These are phyloP conservation scores for Octodonta nipae DNA, from an alignment of 2,888 invertebrate species.

Conservation along the genomic window DNA sequence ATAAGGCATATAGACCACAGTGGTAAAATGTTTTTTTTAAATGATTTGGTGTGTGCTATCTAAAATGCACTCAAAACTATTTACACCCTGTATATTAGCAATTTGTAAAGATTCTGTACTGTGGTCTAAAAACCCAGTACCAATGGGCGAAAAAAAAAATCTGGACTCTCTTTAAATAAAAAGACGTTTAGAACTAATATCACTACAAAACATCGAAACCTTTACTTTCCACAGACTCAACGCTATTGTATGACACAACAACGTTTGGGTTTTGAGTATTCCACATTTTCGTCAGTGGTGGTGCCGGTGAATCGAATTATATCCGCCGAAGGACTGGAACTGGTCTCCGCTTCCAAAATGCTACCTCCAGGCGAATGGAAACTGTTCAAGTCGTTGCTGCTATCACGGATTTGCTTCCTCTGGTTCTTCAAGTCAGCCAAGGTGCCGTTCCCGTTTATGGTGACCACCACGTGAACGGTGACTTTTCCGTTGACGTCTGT, in stretches of 20 bases:
- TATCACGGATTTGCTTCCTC: conserved; percentile 66
- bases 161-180: no score
- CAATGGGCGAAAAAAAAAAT: no score
- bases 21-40: no score
- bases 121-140: no score
- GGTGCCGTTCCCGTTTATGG: conserved; percentile 66
- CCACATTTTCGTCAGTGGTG: conserved; percentile 64
- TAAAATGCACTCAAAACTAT: no score
- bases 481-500: conserved; percentile 69
- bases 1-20: no score
- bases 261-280: conserved; percentile 54
- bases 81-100: no score
- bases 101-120: no score
- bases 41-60: no score
- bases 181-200: no score
- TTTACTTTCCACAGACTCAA: no score
- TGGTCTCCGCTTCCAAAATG: conserved; percentile 36
- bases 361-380: conserved; percentile 33
- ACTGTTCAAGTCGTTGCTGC: conserved; percentile 38
- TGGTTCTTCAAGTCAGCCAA: conserved; percentile 89
- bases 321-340: conserved; percentile 35
- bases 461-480: conserved; percentile 49
- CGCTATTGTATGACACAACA: conserved; percentile 66
- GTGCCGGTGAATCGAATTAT: conserved; percentile 53
- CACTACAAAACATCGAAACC: no score